phyloP scores from a whole-genome alignment of 2,888 invertebrate species.

The Lampropteryx suffumata region DNA sequence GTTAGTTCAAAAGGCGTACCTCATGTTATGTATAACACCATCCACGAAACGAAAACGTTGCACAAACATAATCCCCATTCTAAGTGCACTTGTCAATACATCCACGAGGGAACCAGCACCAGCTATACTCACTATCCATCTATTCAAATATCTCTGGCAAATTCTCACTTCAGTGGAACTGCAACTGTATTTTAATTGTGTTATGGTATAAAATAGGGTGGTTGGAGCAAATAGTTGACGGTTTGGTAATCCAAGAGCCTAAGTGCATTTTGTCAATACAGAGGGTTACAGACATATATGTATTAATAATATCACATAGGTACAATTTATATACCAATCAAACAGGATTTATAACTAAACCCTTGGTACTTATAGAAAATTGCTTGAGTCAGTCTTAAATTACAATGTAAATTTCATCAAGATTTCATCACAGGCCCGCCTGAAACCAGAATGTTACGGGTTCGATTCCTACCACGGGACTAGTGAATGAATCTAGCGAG shows the following conservation, averaged over 20 bases:
- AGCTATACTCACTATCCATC: constrained; percentile 46
- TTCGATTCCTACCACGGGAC: too few species aligned
- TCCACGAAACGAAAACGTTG: constrained; percentile 41
- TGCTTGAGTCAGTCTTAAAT: too few species aligned
- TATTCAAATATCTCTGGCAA: constrained; percentile 59
- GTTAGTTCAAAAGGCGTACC: too few species aligned
- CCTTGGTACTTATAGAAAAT: too few species aligned
- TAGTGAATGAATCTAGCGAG: too few species aligned
- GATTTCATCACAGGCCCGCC: too few species aligned
- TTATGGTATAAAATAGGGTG: constrained; percentile 31
- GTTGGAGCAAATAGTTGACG: constrained; percentile 54
- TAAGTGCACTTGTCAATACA: constrained; percentile 76
- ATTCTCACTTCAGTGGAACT: constrained; percentile 1
- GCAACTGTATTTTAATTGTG: constrained; percentile 7
- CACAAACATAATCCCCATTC: constrained; percentile 64
- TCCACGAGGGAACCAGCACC: constrained; percentile 37
- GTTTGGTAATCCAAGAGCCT: constrained; percentile 65
- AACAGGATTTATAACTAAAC: too few species aligned
- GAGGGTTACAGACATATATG: constrained; percentile 41
- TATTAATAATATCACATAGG: background rate
- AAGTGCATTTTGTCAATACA: constrained; percentile 69
- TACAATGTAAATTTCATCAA: too few species aligned
- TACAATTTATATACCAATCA: background rate
- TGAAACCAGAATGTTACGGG: too few species aligned
- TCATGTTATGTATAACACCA: constrained; percentile 37